Conservation (phyloP, 2,797 vertebrate species). For the Pteropus rufus region DNA sequence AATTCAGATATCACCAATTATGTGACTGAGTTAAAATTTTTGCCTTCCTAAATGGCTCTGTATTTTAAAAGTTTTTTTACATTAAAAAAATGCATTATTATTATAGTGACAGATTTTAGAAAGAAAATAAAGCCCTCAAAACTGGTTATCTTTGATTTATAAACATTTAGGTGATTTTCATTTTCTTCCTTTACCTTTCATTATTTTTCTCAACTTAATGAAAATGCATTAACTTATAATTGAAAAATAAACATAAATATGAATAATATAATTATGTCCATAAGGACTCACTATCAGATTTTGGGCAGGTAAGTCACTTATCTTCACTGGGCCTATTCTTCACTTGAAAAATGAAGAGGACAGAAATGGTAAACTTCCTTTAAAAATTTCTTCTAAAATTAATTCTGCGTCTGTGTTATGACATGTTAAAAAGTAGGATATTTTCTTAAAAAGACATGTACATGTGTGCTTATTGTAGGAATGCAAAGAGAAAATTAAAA, state of each 20-base stretch:
- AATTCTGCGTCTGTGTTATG: slow-evolving; percentile 9
- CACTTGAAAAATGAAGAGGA: slow-evolving; percentile 27
- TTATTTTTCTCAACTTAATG: slow-evolving; percentile 8
- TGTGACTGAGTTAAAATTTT: slow-evolving; percentile 27
- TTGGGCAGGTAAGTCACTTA: background rate
- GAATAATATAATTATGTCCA: background rate
- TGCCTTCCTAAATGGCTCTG: background rate
- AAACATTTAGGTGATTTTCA: background rate
- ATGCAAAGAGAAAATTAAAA: background rate
- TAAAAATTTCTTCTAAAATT: slow-evolving; percentile 47
- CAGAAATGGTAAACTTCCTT: slow-evolving; percentile 20
- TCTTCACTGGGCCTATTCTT: background rate
- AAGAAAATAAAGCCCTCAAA: background rate
- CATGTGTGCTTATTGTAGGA: background rate
- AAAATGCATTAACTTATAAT: background rate
- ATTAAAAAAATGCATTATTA: background rate
- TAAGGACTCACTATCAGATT: background rate
- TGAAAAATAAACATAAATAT: background rate
- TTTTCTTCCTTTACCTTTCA: slow-evolving; percentile 2
- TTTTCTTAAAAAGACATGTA: slow-evolving; percentile 20
- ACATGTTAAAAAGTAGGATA: slow-evolving; percentile 21
- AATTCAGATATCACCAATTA: background rate
- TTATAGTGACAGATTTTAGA: background rate
- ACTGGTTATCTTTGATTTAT: slow-evolving; percentile 21
- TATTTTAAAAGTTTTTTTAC: background rate